Evolutionary conservation across 2,797 vertebrate genomes (phyloP).

Genomic region (Trematomus bernacchii): DNA sequence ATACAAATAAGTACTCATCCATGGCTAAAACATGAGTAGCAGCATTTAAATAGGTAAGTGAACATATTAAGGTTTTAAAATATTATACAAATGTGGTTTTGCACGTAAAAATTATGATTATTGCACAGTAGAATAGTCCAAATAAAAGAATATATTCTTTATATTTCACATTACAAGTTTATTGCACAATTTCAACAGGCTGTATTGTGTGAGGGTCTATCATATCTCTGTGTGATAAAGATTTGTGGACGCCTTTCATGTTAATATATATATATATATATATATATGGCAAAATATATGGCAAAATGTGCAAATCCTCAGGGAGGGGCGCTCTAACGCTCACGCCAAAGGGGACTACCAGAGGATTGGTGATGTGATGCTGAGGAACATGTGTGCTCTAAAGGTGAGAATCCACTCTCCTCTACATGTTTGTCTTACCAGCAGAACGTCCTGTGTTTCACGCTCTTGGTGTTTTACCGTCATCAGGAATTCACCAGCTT

Average conservation of each 20-base stretch:
- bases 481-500: constrained; percentile 90
- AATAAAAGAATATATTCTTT: too few relatives aligned
- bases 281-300: not conserved
- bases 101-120: too few relatives aligned
- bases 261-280: not conserved
- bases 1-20: too few relatives aligned
- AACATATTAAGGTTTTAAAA: too few relatives aligned
- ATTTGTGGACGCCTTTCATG: not conserved
- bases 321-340: constrained; percentile 91
- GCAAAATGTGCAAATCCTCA: constrained; percentile 63
- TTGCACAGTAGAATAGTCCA: too few relatives aligned
- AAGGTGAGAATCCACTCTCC: constrained; percentile 83
- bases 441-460: accelerated
- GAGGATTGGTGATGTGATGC: constrained; percentile 94
- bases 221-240: not conserved
- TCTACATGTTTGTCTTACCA: accelerated
- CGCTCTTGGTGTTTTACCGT: not conserved
- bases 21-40: too few relatives aligned
- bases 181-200: too few relatives aligned
- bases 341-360: constrained; percentile 88
- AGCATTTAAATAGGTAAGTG: too few relatives aligned
- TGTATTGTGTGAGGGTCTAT: too few relatives aligned
- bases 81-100: too few relatives aligned
- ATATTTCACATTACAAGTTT: too few relatives aligned
- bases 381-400: constrained; percentile 91